These are phyloP conservation scores for Puma concolor DNA, from an alignment of 2,113 vertebrate species.

Conservation along the genomic window DNA sequence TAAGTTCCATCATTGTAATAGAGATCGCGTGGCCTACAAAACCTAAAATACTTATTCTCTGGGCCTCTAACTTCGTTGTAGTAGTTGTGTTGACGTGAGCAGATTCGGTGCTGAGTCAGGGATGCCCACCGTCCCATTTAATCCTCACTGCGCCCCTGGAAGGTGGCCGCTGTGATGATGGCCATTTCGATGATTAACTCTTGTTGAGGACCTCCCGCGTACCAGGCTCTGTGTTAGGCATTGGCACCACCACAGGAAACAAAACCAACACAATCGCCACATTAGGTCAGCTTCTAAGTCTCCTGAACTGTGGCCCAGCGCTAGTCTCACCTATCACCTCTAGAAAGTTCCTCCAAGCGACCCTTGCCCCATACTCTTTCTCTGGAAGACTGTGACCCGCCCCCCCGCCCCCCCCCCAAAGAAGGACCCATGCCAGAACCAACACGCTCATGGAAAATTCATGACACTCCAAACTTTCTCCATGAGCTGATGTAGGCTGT, in stretches of 20 bases:
- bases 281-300: neutral
- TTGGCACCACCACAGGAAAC: neutral
- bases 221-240: neutral
- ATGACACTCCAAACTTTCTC: neutral
- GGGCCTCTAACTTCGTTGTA: neutral
- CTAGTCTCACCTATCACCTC: neutral
- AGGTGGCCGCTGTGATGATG: neutral
- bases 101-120: neutral
- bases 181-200: neutral
- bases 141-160: neutral
- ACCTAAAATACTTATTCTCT: neutral
- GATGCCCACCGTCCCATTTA: neutral
- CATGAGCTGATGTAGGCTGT: neutral
- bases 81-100: fast-evolving
- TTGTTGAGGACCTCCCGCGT: neutral
- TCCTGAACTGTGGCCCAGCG: neutral
- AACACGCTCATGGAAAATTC: neutral
- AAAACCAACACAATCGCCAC: neutral
- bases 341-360: neutral
- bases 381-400: neutral
- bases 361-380: neutral
- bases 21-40: neutral
- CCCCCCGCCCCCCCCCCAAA: too few species aligned
- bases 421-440: neutral
- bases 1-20: neutral